Base-by-base conservation (phyloP, 1,140 invertebrate genomes). In the Vanessa atalanta region DNA sequence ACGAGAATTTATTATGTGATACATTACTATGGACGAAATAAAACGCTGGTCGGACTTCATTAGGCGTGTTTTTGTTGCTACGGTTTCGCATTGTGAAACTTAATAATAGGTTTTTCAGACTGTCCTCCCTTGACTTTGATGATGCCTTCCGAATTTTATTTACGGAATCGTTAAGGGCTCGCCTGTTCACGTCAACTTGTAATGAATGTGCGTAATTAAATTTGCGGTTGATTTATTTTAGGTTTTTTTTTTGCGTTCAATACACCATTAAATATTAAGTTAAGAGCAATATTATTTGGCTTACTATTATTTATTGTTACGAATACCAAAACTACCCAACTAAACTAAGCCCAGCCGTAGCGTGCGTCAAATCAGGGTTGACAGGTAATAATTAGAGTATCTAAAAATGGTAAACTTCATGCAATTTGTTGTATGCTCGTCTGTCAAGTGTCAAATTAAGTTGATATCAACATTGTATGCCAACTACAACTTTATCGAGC, bases 1-100 rank as follows among this genome's bases (percentile, higher is more conserved):
- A 88, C 83, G 84, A 88, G 79, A 82, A 92, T 92, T 92, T 92
- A 92, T 88, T 89, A 90, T 83, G 88, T 90, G 88, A 92, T 88
- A 87, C 83, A 83, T 88, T 88, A 86, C 80, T 86, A 78, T 72
- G 71, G 81, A 78, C 79, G 84, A 87, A 87, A 92, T 92, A 90
- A 92, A 92, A 89, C 80, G 80, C 73, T 75, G 80, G 81, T 79
- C 76, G 74, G 78, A 90, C 90, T 92, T 92, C 88, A 92, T 92
- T 92, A 92, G 89, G 63, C 65, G 72, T 73, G 83, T 86, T 87
- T 88, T 88, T 87, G 79, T 88, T 43, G 37, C 37, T 76, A 60
- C 69, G 78, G 80, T 81, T 90, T 87, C 72, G 84, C 84, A 82
- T 81, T 87, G 83, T 87, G 68, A 66, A 57, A 57, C 13, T 43